These are phyloP conservation scores for Myathropa florea DNA, from an alignment of 2,888 invertebrate genomes.

Conservation along the genomic window DNA sequence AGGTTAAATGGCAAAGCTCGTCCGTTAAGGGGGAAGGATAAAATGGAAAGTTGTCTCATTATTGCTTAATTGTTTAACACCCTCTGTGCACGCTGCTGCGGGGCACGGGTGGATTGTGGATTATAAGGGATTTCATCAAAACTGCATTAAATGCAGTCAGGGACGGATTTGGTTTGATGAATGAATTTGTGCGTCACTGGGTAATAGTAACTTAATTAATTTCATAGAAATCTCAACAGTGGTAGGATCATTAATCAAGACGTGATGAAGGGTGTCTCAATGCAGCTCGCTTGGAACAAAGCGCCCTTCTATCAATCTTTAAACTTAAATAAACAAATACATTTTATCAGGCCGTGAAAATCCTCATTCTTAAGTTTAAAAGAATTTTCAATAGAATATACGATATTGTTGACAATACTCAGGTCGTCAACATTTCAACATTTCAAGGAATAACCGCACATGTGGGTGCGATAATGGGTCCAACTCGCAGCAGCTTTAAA, in stretches of 20 bases:
- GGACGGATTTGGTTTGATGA: slow-evolving; percentile 13
- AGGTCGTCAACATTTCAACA: no score
- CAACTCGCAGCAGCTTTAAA: no score
- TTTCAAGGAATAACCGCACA: no score
- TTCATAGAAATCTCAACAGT: background rate
- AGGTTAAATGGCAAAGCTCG: slow-evolving; percentile 3
- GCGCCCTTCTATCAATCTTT: no score
- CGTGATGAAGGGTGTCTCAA: background rate
- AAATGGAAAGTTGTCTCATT: slow-evolving; percentile 9
- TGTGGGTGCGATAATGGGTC: no score
- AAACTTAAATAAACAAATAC: no score
- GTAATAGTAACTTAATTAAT: background rate
- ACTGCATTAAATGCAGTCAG: slow-evolving; percentile 25
- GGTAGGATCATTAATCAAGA: background rate
- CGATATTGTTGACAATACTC: no score
- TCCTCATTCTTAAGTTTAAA: no score
- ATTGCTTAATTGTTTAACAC: slow-evolving; percentile 14
- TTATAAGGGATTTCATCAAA: slow-evolving; percentile 14
- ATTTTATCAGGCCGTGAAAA: no score
- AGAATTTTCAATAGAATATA: no score
- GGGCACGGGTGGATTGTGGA: background rate
- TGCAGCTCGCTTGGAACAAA: no score
- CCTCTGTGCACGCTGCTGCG: background rate
- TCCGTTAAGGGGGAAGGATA: background rate
- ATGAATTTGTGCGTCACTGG: background rate